phyloP scores from a whole-genome alignment of 92 coral and sea anemone genomes.

The Galaxea fascicularis region DNA sequence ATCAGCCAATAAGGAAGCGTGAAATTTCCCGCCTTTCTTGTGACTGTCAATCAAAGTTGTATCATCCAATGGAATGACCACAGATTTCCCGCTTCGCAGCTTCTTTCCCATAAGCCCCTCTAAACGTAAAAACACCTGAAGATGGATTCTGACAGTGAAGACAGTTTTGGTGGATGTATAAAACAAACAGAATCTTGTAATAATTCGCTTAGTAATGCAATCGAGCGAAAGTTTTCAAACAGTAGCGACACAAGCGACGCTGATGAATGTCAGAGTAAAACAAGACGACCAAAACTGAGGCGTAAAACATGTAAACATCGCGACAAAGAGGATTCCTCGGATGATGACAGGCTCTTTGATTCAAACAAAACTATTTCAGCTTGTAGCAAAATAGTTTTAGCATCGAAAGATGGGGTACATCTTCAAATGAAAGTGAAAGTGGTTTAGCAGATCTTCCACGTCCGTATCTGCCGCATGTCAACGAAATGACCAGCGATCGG shows the following conservation, averaged over 20 bases:
- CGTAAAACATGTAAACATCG: slow-evolving; percentile 3
- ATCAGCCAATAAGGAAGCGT: slow-evolving; percentile 7
- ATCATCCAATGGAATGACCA: slow-evolving; percentile 32
- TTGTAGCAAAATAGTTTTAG: too few species aligned
- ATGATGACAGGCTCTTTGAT: slow-evolving; percentile 33
- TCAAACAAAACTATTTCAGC: slow-evolving; percentile 21
- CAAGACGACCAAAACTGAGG: slow-evolving; percentile 15
- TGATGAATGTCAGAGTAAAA: background rate
- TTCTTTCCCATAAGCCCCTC: background rate
- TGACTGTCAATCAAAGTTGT: slow-evolving; percentile 23
- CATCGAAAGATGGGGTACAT: slow-evolving; percentile 9
- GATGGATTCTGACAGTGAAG: slow-evolving; percentile 17
- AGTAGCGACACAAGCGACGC: slow-evolving; percentile 22
- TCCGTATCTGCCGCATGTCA: slow-evolving; percentile 3
- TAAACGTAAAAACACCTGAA: background rate
- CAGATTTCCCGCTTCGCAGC: slow-evolving; percentile 28
- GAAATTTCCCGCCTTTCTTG: slow-evolving; percentile 29
- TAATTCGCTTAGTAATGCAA: background rate
- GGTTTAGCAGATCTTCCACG: slow-evolving; percentile 33
- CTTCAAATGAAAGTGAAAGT: slow-evolving; percentile 43
- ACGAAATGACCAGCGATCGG: slow-evolving; percentile 5
- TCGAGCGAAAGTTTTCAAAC: slow-evolving; percentile 37
- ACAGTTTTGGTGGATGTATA: background rate
- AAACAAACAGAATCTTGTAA: slow-evolving; percentile 19
- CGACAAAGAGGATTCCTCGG: slow-evolving; percentile 21